Evolutionary conservation across 2,113 vertebrate genomes (phyloP), one percentile per base, ranked within the genome.

Genomic region (human (Homo sapiens)): DNA sequence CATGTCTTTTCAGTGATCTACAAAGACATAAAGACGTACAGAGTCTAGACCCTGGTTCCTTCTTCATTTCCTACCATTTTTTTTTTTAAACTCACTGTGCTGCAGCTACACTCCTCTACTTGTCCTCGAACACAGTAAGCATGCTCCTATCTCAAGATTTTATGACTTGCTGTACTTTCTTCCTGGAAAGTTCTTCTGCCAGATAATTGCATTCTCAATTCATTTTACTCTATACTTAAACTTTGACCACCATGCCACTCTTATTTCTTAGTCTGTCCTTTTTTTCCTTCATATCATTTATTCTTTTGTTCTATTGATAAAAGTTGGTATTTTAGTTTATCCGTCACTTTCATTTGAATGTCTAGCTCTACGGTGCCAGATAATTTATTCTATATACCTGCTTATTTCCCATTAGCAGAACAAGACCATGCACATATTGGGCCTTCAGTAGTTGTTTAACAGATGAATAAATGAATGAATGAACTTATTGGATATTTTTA

Each of bases 401-500:
- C 35, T 59, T 88, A 72, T 88, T 81, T 86, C n/a, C 22, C 72
- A 32, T 72, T 40, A 84, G 10, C 45, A 80, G 75, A 96, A 83
- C 72, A 89, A 75, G 40, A 22, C 68, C 79, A 48, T 68, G 32
- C 20, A 72, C 8, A 30, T 52, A 30, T 66, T 66, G 25, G 48
- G 55, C 32, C 85, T 70, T 78, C 8, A 72, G 2, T 45, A 83
- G 87, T 76, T 90, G 17, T 73, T 90, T 52, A 18, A n/a, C 82
- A 76, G 57, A 30, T 73, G 57, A 91, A 75, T 50, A 32, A 72
- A 90, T 95, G 43, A 96, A 85, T 80, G n/a, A 93, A 64, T 73
- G 17, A 78, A 40, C 3, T 43, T 82, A 27, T 20, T 87, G 70
- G 86, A 40, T 89, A 35, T 75, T 80, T 94, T 93, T 61, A 72